These are phyloP conservation scores for Centropristis striata DNA, from an alignment of 2,113 vertebrate species.

Conservation along the genomic window DNA sequence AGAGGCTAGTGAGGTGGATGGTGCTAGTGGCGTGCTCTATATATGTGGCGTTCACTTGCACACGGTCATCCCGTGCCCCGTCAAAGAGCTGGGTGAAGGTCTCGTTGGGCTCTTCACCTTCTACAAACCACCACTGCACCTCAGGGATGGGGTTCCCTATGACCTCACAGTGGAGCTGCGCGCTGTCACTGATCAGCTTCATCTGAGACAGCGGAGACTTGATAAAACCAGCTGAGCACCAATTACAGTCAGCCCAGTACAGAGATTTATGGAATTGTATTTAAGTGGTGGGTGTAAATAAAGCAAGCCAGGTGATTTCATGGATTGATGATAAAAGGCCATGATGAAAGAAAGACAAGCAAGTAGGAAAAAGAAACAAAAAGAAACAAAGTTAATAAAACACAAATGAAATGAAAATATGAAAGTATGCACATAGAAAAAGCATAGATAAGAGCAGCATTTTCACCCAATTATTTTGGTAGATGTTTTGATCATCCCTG, in stretches of 20 bases:
- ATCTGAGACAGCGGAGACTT: slow-evolving; percentile 91
- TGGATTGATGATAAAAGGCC: slow-evolving; percentile 63
- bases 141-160: slow-evolving; percentile 91
- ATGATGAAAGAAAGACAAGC: slow-evolving; percentile 61
- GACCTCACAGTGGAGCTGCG: slow-evolving; percentile 93
- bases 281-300: slow-evolving; percentile 26
- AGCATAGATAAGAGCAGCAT: slow-evolving; percentile 50
- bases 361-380: slow-evolving; percentile 69
- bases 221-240: slow-evolving; percentile 89
- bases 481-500: neutral
- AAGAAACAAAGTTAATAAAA: slow-evolving; percentile 73
- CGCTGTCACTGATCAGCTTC: slow-evolving; percentile 84
- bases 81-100: slow-evolving; percentile 90
- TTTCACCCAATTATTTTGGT: neutral
- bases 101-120: slow-evolving; percentile 88
- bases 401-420: slow-evolving; percentile 71
- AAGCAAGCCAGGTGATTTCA: slow-evolving; percentile 59
- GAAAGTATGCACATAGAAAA: slow-evolving; percentile 59
- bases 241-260: slow-evolving; percentile 40
- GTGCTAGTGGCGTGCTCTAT: slow-evolving; percentile 89
- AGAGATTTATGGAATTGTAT: slow-evolving; percentile 16
- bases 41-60: slow-evolving; percentile 92
- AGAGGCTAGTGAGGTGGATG: slow-evolving; percentile 87
- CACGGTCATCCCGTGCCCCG: slow-evolving; percentile 88
- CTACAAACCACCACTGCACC: slow-evolving; percentile 94